Conservation (phyloP, 30 jellyfish, hydroid and myxozoan genomes). For the Rhopilema esculentum region DNA sequence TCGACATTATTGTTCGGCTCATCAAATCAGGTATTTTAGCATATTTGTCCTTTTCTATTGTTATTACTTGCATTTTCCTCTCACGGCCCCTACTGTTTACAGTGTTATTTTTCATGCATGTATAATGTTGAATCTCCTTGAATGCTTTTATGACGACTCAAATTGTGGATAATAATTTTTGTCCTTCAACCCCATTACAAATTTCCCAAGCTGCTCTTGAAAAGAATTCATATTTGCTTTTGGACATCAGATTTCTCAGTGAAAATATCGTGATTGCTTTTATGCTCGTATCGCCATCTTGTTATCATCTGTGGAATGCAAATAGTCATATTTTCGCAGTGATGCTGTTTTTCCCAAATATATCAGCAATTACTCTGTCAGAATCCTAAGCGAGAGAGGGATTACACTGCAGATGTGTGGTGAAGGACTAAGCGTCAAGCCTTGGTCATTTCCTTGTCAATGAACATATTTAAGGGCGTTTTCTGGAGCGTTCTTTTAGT, state of each 20-base stretch:
- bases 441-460: not conserved
- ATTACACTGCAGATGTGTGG: not conserved
- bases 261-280: not conserved
- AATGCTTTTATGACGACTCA: too few relatives aligned
- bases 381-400: not conserved
- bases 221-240: not conserved
- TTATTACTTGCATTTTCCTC: too few relatives aligned
- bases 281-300: not conserved
- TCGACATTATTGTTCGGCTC: too few relatives aligned
- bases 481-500: too few relatives aligned
- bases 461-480: not conserved
- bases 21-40: too few relatives aligned
- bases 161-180: too few relatives aligned
- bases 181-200: too few relatives aligned
- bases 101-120: too few relatives aligned
- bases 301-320: not conserved
- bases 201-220: too few relatives aligned
- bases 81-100: too few relatives aligned
- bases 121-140: too few relatives aligned
- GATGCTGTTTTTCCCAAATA: not conserved
- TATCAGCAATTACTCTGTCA: not conserved
- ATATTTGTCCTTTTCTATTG: too few relatives aligned
- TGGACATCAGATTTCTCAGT: not conserved
- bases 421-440: not conserved
- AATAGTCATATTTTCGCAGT: not conserved